phyloP scores from a whole-genome alignment of 2,888 invertebrate species.

The Hipparchia sbordonii region DNA sequence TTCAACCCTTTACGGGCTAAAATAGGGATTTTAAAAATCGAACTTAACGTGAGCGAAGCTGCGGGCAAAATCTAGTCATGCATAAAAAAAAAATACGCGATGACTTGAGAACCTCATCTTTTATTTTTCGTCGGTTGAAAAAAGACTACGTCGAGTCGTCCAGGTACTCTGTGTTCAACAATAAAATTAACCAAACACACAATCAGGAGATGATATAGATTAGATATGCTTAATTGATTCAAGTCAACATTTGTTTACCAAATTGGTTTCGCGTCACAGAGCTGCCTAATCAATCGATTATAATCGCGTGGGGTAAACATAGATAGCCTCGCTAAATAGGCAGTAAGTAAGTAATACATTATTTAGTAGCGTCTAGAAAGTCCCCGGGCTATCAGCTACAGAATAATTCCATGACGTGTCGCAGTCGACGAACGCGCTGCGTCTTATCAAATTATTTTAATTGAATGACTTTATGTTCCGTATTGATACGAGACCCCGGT shows the following conservation, averaged over 20 bases:
- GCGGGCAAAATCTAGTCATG: too few relatives aligned
- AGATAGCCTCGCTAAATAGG: neutral
- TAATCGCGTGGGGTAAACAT: neutral
- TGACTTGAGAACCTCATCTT: too few relatives aligned
- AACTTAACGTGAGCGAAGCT: too few relatives aligned
- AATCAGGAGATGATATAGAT: neutral
- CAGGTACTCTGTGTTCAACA: too few relatives aligned
- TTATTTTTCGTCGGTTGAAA: too few relatives aligned
- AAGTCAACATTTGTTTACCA: neutral
- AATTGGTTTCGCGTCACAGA: neutral
- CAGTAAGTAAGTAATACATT: too few relatives aligned
- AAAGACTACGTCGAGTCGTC: too few relatives aligned
- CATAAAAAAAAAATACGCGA: too few relatives aligned
- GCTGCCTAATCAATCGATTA: neutral
- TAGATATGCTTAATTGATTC: neutral
- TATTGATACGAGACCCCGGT: neutral
- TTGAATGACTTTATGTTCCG: neutral
- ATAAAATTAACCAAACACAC: neutral
- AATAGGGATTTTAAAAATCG: too few relatives aligned
- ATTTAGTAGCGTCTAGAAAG: conserved; percentile 9
- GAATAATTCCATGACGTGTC: conserved; percentile 17
- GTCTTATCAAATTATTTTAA: conserved; percentile 1
- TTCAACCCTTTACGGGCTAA: too few relatives aligned
- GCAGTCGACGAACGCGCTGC: neutral
- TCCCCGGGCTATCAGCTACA: neutral